These are phyloP conservation scores for Cheilosia variabilis DNA, from an alignment of 2,888 invertebrate species.

Conservation along the genomic window DNA sequence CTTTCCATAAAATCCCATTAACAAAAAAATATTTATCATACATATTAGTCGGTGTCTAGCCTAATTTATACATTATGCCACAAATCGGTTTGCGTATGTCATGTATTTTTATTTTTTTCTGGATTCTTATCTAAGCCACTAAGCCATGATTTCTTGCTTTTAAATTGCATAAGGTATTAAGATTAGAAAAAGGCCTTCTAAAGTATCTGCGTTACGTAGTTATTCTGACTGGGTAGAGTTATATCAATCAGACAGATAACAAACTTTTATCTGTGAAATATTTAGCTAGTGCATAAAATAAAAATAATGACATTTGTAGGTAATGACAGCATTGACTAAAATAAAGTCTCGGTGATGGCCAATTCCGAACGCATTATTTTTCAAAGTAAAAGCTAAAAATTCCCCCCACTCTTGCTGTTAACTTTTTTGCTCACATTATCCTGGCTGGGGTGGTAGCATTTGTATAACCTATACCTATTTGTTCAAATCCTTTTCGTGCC, in stretches of 20 bases:
- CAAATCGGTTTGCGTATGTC: not conserved
- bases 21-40: not conserved
- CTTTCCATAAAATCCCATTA: too few relatives aligned
- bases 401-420: not conserved
- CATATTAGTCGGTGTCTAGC: not conserved
- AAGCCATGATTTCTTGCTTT: not conserved
- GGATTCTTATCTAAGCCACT: conserved; percentile 2
- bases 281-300: not conserved
- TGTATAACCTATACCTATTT: not conserved
- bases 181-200: not conserved
- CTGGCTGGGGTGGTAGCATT: too few relatives aligned
- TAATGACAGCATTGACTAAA: conserved; percentile 22
- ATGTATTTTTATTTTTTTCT: not conserved
- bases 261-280: not conserved
- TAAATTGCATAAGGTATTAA: conserved; percentile 7
- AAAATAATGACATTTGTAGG: not conserved
- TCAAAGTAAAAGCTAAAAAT: too few relatives aligned
- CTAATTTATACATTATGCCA: not conserved
- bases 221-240: not conserved
- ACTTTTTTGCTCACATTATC: not conserved
- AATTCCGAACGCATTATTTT: too few relatives aligned
- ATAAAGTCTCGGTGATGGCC: not conserved
- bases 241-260: conserved; percentile 24
- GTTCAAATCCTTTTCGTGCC: not conserved
- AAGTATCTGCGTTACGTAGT: not conserved